These are phyloP conservation scores for Guaruba guarouba DNA, from an alignment of 2,113 vertebrate genomes.

Conservation along the genomic window DNA sequence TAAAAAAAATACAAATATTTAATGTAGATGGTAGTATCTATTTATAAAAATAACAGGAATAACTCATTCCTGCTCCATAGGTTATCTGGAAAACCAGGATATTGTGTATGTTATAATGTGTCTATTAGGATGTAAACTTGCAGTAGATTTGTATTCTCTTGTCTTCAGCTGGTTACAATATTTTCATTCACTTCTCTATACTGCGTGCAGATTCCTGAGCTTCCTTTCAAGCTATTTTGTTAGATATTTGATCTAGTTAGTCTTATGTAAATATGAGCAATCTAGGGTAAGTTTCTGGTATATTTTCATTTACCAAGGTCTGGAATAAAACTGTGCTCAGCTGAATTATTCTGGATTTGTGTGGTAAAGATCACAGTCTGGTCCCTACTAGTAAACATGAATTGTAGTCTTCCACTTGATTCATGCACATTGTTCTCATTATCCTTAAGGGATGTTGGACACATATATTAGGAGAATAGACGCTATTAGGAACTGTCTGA, in stretches of 20 bases:
- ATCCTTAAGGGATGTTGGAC: not conserved
- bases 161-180: not conserved
- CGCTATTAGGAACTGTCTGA: conserved; percentile 1
- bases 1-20: not conserved
- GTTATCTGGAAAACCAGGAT: not conserved
- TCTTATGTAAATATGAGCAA: not conserved
- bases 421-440: not conserved
- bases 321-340: not conserved
- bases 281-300: not conserved
- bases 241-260: not conserved
- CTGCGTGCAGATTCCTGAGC: not conserved
- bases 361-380: not conserved
- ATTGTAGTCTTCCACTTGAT: not conserved
- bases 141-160: not conserved
- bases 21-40: not conserved
- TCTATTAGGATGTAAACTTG: not conserved
- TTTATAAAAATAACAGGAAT: not conserved
- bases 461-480: not conserved
- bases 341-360: not conserved
- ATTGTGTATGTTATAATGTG: not conserved
- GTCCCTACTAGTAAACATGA: not conserved
- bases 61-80: not conserved
- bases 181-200: not conserved
- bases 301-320: not conserved
- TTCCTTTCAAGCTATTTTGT: not conserved